Evolutionary conservation across 2,888 invertebrate species (phyloP).

Genomic region (Acanthacorydalis orientalis): DNA sequence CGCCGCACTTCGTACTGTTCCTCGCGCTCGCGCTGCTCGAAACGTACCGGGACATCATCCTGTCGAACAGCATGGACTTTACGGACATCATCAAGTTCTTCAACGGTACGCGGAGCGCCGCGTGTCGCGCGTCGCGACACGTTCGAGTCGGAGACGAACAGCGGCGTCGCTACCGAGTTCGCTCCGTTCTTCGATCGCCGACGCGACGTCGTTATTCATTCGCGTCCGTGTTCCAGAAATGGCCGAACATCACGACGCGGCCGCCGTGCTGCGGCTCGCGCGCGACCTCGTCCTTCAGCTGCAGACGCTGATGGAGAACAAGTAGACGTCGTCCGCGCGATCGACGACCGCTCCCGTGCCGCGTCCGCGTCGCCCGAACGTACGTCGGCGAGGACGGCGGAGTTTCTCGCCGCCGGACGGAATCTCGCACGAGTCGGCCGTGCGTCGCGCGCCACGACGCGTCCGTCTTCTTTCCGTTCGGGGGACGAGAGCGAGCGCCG

Average conservation of each 20-base stretch:
- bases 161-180: too few relatives aligned
- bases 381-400: too few relatives aligned
- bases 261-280: slow-evolving; percentile 64
- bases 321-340: slow-evolving; percentile 28
- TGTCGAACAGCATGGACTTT: slow-evolving; percentile 94
- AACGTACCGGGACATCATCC: slow-evolving; percentile 84
- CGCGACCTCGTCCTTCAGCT: slow-evolving; percentile 76
- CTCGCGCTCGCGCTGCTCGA: slow-evolving; percentile 81
- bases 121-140: background rate
- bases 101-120: slow-evolving; percentile 74
- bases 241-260: slow-evolving; percentile 87
- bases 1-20: slow-evolving; percentile 82
- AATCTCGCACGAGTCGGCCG: too few relatives aligned
- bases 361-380: too few relatives aligned
- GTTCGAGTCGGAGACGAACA: background rate
- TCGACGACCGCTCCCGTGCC: too few relatives aligned
- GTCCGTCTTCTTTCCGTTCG: too few relatives aligned
- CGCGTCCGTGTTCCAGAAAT: slow-evolving; percentile 55
- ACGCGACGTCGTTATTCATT: slow-evolving; percentile 4
- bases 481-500: too few relatives aligned
- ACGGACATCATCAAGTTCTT: slow-evolving; percentile 97
- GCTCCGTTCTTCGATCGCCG: background rate
- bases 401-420: too few relatives aligned
- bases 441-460: too few relatives aligned
- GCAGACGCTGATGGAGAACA: slow-evolving; percentile 84